Percentiles rank a stretch among this genome's conserved stretches.
phyloP scores from a whole-genome alignment of 2,797 vertebrate species.

The Carcharodon carcharias region DNA sequence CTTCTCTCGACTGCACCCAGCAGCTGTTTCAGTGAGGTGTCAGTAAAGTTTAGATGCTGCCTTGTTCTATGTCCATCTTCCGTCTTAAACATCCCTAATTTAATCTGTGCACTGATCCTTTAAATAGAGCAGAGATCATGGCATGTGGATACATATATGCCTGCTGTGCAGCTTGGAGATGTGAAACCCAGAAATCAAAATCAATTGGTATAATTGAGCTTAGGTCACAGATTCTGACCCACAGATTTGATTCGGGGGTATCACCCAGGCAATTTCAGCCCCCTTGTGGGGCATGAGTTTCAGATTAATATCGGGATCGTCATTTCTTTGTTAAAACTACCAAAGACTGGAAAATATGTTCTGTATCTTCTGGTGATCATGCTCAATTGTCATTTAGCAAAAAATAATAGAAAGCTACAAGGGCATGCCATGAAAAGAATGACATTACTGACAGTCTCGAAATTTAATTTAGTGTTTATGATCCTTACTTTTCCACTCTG shows the following conservation, averaged over 20 bases:
- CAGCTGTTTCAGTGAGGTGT: neutral
- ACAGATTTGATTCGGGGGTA: too few relatives aligned
- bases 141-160: neutral
- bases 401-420: neutral
- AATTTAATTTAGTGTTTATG: neutral
- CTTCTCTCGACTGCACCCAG: too few relatives aligned
- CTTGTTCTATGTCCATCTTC: neutral
- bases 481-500: neutral
- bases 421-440: neutral
- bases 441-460: neutral
- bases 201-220: neutral
- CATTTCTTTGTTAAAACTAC: neutral
- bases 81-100: too few relatives aligned
- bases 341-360: neutral
- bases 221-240: neutral
- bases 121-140: neutral
- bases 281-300: neutral
- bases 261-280: neutral
- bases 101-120: neutral
- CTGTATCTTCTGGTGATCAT: neutral
- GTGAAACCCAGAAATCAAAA: neutral
- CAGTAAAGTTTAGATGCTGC: neutral
- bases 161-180: neutral
- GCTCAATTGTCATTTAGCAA: neutral
- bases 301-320: neutral